phyloP scores from a whole-genome alignment of 2,797 vertebrate species.

The Typhlichthys subterraneus region DNA sequence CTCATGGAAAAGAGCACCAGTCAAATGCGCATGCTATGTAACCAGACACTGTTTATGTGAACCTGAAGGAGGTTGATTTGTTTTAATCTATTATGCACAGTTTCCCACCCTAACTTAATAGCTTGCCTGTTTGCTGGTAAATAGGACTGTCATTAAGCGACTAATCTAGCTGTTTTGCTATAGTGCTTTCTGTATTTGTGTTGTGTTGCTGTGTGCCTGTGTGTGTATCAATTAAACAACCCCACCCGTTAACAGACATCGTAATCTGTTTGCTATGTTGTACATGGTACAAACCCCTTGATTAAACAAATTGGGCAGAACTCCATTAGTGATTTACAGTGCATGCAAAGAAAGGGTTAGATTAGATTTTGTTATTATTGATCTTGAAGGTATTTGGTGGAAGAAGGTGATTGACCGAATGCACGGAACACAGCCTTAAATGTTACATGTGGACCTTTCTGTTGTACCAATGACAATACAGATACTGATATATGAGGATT shows the following conservation, averaged over 20 bases:
- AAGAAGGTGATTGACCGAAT: neutral
- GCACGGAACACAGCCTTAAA: neutral
- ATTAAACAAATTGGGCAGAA: no score
- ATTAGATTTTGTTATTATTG: no score
- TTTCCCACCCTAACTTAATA: neutral
- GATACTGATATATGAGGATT: neutral
- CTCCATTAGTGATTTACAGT: no score
- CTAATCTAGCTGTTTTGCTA: neutral
- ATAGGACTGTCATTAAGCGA: neutral
- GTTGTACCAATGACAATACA: neutral
- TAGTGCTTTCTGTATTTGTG: slow-evolving; percentile 4
- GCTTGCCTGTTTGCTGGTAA: neutral
- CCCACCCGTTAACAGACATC: neutral
- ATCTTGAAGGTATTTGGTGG: no score
- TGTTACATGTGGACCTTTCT: neutral
- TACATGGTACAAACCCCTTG: no score
- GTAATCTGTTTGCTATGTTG: neutral
- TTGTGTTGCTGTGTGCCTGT: neutral
- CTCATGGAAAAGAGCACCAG: no score
- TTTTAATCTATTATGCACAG: neutral
- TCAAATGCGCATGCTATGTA: neutral
- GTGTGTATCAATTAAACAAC: neutral
- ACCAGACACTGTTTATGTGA: neutral
- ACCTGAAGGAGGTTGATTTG: neutral
- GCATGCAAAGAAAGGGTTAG: no score